Percentiles rank a stretch among this genome's conserved stretches.
phyloP scores from a whole-genome alignment of 2,888 invertebrate species.

The Dioctria linearis region DNA sequence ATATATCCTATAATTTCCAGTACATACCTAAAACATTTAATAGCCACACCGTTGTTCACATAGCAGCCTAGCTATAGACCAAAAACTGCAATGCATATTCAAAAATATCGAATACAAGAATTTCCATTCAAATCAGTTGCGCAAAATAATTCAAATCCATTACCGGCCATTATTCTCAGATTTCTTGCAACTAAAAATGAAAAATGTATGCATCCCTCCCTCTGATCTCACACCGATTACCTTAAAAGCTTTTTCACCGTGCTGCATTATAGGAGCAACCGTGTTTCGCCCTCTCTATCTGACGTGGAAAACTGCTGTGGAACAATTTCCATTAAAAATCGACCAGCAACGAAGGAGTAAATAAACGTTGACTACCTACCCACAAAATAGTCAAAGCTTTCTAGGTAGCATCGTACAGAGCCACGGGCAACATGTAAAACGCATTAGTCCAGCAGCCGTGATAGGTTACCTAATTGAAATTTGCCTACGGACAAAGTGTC shows the following conservation, averaged over 20 bases:
- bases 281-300: not conserved
- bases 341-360: not conserved
- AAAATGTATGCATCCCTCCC: too few species aligned
- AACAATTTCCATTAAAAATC: not conserved
- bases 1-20: too few species aligned
- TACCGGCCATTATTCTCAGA: too few species aligned
- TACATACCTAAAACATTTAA: too few species aligned
- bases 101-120: too few species aligned
- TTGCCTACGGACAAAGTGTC: not conserved
- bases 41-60: too few species aligned
- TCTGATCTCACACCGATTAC: too few species aligned
- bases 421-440: conserved; percentile 23
- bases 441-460: conserved; percentile 14
- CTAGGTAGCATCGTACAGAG: not conserved
- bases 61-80: too few species aligned
- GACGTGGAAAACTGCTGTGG: not conserved
- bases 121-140: too few species aligned
- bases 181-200: too few species aligned
- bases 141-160: too few species aligned
- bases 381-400: conserved; percentile 15
- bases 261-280: not conserved
- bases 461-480: not conserved
- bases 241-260: not conserved
- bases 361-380: not conserved
- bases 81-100: too few species aligned